Evolutionary conservation across 1,140 invertebrate species (phyloP).

Genomic region (Drosophila repletoides): DNA sequence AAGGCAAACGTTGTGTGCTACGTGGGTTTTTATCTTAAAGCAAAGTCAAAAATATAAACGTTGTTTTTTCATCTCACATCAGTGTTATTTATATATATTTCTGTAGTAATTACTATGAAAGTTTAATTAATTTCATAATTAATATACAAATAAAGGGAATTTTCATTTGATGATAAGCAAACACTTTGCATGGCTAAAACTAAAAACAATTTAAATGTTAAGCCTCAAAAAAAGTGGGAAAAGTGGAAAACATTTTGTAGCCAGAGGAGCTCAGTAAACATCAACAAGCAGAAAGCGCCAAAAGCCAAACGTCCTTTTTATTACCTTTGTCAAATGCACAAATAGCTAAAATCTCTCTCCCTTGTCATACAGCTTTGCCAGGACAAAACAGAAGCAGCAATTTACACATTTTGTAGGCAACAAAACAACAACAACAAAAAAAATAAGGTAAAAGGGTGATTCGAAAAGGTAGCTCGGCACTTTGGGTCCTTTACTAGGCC

Average conservation of each 20-base stretch:
- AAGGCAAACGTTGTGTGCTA: no score
- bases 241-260: constrained; percentile 34
- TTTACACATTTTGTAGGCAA: constrained; percentile 64
- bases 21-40: no score
- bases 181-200: constrained; percentile 12
- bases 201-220: background rate
- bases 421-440: constrained; percentile 13
- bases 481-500: constrained; percentile 26
- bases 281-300: constrained; percentile 62
- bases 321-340: constrained; percentile 79
- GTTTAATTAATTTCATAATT: background rate
- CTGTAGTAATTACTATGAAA: no score
- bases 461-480: constrained; percentile 29
- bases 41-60: no score
- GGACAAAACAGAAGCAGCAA: constrained; percentile 57
- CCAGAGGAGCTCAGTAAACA: constrained; percentile 33
- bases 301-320: constrained; percentile 74
- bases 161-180: constrained; percentile 44
- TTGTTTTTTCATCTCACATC: no score
- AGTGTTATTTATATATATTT: no score
- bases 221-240: constrained; percentile 2
- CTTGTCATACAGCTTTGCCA: constrained; percentile 26
- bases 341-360: constrained; percentile 65
- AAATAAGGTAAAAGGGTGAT: constrained; percentile 46
- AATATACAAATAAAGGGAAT: constrained; percentile 26